Evolutionary conservation across 2,113 vertebrate species (phyloP).

Genomic region (Regulus satrapa): DNA sequence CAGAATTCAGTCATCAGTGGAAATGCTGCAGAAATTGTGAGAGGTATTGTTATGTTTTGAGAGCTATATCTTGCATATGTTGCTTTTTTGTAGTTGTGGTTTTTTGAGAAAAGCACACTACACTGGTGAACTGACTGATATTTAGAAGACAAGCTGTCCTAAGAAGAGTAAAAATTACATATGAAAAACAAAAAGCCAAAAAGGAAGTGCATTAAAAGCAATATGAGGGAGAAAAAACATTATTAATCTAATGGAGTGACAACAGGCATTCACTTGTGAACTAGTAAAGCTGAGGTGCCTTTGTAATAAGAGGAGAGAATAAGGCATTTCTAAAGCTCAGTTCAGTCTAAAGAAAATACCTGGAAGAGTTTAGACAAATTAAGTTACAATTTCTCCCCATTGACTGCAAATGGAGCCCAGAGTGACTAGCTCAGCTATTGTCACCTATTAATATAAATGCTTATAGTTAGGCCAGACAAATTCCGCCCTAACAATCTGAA

Average conservation of each 20-base stretch:
- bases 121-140: background rate
- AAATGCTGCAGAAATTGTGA: background rate
- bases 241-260: background rate
- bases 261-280: background rate
- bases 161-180: background rate
- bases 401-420: background rate
- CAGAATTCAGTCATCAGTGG: background rate
- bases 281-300: background rate
- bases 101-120: background rate
- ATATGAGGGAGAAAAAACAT: background rate
- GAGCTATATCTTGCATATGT: background rate
- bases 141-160: background rate
- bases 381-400: background rate
- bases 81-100: background rate
- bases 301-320: background rate
- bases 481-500: background rate
- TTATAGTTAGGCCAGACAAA: background rate
- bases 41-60: background rate
- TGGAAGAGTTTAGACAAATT: background rate
- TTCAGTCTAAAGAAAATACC: background rate
- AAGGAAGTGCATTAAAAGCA: background rate
- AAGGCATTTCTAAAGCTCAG: background rate
- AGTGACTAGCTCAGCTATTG: background rate
- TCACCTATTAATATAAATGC: background rate
- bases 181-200: background rate